These are phyloP conservation scores for Lutraria rhynchaena DNA, from an alignment of 1,140 invertebrate genomes.

Conservation along the genomic window DNA sequence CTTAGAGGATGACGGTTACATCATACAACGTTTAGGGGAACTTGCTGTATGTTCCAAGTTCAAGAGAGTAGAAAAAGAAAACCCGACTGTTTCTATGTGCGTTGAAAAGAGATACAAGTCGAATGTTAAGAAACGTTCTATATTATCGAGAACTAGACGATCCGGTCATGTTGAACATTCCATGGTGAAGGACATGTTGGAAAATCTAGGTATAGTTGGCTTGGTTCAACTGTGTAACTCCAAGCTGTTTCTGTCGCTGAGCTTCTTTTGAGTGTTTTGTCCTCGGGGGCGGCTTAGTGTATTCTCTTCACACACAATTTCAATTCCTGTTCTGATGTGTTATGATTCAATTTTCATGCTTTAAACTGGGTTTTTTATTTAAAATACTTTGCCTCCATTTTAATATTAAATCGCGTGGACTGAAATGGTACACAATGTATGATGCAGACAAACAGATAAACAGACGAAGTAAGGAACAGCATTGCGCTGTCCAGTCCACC, in stretches of 20 bases:
- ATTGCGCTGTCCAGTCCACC: too few relatives aligned
- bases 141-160: conserved; percentile 20
- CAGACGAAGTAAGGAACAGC: too few relatives aligned
- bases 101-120: neutral
- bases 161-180: conserved; percentile 44
- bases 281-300: neutral
- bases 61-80: neutral
- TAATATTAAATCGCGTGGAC: too few relatives aligned
- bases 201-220: conserved; percentile 22
- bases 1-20: conserved; percentile 3
- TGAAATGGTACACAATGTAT: too few relatives aligned
- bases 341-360: too few relatives aligned
- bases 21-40: neutral
- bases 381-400: too few relatives aligned
- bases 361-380: neutral
- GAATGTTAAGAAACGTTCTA: conserved; percentile 5
- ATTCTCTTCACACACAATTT: neutral
- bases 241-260: too few relatives aligned
- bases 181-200: conserved; percentile 22
- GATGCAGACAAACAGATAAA: too few relatives aligned
- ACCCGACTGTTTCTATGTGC: neutral
- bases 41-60: conserved; percentile 42
- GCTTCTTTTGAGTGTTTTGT: too few relatives aligned
- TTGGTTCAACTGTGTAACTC: neutral
- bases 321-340: too few relatives aligned